Percentiles rank a stretch among this genome's conserved stretches.
phyloP scores from a whole-genome alignment of 2,797 vertebrate genomes.

The Enteromius fasciolatus region DNA sequence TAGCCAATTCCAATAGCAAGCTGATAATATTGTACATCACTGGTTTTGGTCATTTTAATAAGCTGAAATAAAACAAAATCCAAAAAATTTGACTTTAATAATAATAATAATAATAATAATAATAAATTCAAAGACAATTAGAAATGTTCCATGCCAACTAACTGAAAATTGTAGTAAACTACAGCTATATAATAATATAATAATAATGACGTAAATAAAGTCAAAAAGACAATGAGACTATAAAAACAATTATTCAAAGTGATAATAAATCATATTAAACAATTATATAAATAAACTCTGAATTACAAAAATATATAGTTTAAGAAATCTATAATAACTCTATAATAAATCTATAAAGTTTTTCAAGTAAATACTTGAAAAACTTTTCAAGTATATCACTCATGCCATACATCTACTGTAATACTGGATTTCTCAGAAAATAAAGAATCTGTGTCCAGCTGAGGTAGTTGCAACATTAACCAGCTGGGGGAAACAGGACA shows the following conservation, averaged over 20 bases:
- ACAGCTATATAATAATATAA: neutral
- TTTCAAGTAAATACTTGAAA: too few relatives aligned
- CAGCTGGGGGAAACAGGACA: neutral
- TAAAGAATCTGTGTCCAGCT: neutral
- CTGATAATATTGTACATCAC: too few relatives aligned
- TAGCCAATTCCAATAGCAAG: too few relatives aligned
- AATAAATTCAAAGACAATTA: neutral
- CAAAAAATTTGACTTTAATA: neutral
- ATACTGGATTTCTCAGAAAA: neutral
- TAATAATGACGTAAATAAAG: neutral
- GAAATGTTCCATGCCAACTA: neutral
- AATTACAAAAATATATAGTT: neutral
- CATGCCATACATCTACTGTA: neutral
- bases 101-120: neutral
- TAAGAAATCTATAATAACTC: neutral
- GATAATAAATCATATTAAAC: neutral
- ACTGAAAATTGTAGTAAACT: neutral
- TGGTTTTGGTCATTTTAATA: neutral
- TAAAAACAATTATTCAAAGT: neutral
- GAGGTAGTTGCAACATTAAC: neutral
- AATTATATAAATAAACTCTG: neutral
- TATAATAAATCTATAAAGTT: neutral
- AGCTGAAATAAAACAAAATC: neutral
- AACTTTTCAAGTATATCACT: neutral
- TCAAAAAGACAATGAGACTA: neutral